Base-by-base conservation (phyloP, 2,888 invertebrate species). In the Holacanthella duospinosa region DNA sequence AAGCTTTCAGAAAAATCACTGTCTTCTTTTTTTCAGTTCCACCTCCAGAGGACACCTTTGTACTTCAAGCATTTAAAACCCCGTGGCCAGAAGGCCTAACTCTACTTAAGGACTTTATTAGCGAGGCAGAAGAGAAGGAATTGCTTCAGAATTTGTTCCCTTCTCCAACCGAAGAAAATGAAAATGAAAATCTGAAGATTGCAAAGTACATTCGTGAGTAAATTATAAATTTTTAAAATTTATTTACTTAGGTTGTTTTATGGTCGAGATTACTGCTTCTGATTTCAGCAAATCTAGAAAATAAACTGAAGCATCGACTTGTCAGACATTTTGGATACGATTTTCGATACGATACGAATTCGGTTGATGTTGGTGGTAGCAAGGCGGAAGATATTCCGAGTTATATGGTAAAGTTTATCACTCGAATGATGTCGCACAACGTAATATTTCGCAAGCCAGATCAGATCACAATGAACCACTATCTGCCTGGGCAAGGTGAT, bases 251-350 rank as follows among this genome's bases (percentile, higher is more conserved):
- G n/a, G 19, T 55, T 9, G 6, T 12, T 26, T 55, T 3, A 16
- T 55, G 4, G n/a, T 27, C 2, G 28, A 26, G n/a, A n/a, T n/a
- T n/a, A n/a, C n/a, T 19, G 3, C 21, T 55, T 1, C 19, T 53
- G 9, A 12, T 56, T 55, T 21, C 43, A 26, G 26, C 4, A 2
- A 53, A n/a, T 26, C 28, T 27, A 53, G 36, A 43, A 1, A 54
- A 12, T 25, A 36, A 44, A 19, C 48, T 59, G 48, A 59, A 59
- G 28, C 9, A 59, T 21, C 43, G 59, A 26, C 3, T 43, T 16
- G 95, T 94, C 0, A 86, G 84, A 75, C 95, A 95, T 79, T 95
- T 84, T 79, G 95, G 95, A 0, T 95, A 85, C 77, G 90, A 93
- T 76, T 96, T 96, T 77, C 80, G 86, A 66, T 96, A 96, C 77